phyloP scores from a whole-genome alignment of 1,140 invertebrate genomes.

The Brachionus asplanchnoidis region DNA sequence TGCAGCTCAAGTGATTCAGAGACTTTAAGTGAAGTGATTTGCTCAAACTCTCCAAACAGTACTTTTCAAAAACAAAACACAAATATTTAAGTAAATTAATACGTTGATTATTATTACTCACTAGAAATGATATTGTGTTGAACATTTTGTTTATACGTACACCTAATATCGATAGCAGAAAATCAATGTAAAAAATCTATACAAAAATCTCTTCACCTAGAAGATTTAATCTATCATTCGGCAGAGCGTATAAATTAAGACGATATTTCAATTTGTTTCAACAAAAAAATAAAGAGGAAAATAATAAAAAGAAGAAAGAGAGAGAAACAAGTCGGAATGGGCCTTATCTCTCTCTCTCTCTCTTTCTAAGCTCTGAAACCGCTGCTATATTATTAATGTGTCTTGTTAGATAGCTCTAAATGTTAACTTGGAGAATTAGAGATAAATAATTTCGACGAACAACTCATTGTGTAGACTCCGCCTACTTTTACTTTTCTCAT shows the following conservation, averaged over 20 bases:
- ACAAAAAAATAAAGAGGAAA: too few species aligned
- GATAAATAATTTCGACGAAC: neutral
- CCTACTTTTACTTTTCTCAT: neutral
- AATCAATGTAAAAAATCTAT: too few species aligned
- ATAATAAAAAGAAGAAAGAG: too few species aligned
- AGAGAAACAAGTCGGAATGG: neutral
- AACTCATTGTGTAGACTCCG: neutral
- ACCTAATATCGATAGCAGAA: neutral
- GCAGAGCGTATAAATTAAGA: neutral
- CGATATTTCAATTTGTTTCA: neutral
- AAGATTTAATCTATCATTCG: neutral
- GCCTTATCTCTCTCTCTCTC: neutral
- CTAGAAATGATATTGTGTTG: slow-evolving; percentile 21
- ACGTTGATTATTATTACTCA: neutral
- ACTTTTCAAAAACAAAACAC: neutral
- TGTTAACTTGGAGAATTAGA: slow-evolving; percentile 15
- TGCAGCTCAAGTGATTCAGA: neutral
- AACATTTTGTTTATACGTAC: neutral
- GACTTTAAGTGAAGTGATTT: neutral
- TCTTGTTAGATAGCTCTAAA: neutral
- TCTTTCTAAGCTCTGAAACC: neutral
- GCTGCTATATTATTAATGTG: slow-evolving; percentile 9
- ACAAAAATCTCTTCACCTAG: neutral
- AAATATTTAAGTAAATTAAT: slow-evolving; percentile 10
- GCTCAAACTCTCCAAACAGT: neutral